phyloP scores from a whole-genome alignment of 1,140 invertebrate species.

The Eubasilissa regina region DNA sequence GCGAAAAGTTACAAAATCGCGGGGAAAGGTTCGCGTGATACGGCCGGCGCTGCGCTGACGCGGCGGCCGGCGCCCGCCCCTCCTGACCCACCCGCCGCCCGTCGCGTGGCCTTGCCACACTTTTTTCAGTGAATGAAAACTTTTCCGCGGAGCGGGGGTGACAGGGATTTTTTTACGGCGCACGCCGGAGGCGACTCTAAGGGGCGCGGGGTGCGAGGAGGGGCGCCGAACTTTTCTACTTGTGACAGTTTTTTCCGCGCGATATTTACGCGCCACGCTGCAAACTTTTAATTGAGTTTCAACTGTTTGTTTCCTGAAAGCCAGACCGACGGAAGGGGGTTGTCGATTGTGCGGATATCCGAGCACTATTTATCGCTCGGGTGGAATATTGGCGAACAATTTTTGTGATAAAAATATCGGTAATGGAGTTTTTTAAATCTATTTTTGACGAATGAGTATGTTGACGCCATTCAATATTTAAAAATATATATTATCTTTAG shows the following conservation, averaged over 20 bases:
- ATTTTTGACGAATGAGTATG: too few relatives aligned
- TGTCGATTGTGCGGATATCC: too few relatives aligned
- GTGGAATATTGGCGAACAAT: too few relatives aligned
- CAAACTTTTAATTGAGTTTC: slow-evolving; percentile 60
- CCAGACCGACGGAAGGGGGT: slow-evolving; percentile 56
- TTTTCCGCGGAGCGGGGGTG: slow-evolving; percentile 70
- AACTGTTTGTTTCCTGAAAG: slow-evolving; percentile 61
- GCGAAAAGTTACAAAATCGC: too few relatives aligned
- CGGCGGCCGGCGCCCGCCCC: slow-evolving; percentile 12
- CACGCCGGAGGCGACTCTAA: too few relatives aligned
- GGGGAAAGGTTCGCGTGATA: background rate
- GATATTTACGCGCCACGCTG: slow-evolving; percentile 67
- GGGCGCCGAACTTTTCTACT: slow-evolving; percentile 71
- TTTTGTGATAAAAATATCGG: too few relatives aligned
- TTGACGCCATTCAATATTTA: too few relatives aligned
- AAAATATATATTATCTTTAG: too few relatives aligned
- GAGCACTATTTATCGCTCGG: too few relatives aligned
- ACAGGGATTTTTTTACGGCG: slow-evolving; percentile 68
- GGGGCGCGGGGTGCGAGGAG: slow-evolving; percentile 66
- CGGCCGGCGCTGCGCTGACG: background rate
- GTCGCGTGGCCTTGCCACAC: slow-evolving; percentile 71
- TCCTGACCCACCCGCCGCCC: slow-evolving; percentile 52
- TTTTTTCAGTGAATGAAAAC: slow-evolving; percentile 78
- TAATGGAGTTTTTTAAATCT: too few relatives aligned
- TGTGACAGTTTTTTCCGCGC: slow-evolving; percentile 69